These are phyloP conservation scores for Regulus satrapa DNA, from an alignment of 2,113 vertebrate species.

Conservation along the genomic window DNA sequence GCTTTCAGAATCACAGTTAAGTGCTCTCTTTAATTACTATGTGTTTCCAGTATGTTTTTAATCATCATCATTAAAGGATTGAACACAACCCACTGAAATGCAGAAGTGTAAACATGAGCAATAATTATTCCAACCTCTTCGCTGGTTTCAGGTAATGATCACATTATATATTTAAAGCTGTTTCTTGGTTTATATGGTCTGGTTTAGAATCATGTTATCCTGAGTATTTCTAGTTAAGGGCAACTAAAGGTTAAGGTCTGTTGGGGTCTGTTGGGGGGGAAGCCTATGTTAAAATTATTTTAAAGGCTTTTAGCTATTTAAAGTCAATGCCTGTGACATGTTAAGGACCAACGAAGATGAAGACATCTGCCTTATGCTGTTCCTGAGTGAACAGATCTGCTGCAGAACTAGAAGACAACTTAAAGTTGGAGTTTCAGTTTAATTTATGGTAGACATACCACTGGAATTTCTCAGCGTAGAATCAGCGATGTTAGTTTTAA, in stretches of 20 bases:
- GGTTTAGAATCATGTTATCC: background rate
- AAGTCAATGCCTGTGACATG: background rate
- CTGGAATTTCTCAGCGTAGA: background rate
- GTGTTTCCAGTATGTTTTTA: slow-evolving; percentile 18
- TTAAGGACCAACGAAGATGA: slow-evolving; percentile 30
- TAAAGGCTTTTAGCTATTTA: slow-evolving; percentile 30
- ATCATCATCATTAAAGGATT: slow-evolving; percentile 37
- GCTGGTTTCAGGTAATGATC: slow-evolving; percentile 1
- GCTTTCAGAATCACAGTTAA: background rate
- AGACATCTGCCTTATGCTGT: slow-evolving; percentile 27
- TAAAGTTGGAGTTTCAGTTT: background rate
- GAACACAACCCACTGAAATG: background rate
- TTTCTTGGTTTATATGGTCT: background rate
- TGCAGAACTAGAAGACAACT: background rate
- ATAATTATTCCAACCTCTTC: slow-evolving; percentile 31
- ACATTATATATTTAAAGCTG: background rate
- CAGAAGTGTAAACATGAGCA: slow-evolving; percentile 6
- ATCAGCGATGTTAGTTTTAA: background rate
- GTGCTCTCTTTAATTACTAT: slow-evolving; percentile 12
- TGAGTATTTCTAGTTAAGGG: background rate
- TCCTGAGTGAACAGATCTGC: slow-evolving; percentile 13
- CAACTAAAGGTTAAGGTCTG: background rate
- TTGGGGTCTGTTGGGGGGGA: background rate
- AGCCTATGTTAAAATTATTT: slow-evolving; percentile 14
- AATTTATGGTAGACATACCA: background rate